Evolutionary conservation across 1,140 invertebrate genomes (phyloP).

Genomic region (Heliconius hermathena): DNA sequence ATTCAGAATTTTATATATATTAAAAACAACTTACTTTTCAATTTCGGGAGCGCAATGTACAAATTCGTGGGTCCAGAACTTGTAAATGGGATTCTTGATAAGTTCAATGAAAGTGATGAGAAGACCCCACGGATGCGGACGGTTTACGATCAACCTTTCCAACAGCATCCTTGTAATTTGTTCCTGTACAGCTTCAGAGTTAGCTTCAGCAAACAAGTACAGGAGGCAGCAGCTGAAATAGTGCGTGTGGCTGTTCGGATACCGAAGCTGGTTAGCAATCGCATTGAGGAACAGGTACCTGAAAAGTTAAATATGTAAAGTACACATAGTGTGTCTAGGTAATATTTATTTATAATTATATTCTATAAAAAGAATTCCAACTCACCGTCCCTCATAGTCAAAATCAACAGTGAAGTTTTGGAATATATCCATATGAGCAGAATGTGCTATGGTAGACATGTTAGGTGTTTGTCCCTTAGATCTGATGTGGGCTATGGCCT

Average conservation of each 20-base stretch:
- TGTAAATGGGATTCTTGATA: constrained; percentile 99
- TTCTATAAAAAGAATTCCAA: neutral
- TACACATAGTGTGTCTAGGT: neutral
- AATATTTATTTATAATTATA: neutral
- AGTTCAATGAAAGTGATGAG: constrained; percentile 99
- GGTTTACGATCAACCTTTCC: constrained; percentile 97
- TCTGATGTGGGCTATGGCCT: constrained; percentile 95
- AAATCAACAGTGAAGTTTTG: constrained; percentile 98
- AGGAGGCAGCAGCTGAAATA: constrained; percentile 99
- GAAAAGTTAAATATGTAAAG: constrained; percentile 20
- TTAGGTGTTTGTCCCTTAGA: constrained; percentile 94
- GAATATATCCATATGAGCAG: constrained; percentile 99
- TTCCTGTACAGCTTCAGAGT: constrained; percentile 97
- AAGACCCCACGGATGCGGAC: constrained; percentile 99
- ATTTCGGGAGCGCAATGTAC: constrained; percentile 99
- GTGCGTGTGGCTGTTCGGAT: constrained; percentile 99
- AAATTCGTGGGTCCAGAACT: constrained; percentile 99
- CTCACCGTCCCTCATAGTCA: constrained; percentile 94
- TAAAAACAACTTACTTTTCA: constrained; percentile 89
- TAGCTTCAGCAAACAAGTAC: constrained; percentile 98
- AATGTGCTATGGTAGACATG: constrained; percentile 98
- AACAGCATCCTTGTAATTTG: constrained; percentile 96
- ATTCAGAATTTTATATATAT: neutral
- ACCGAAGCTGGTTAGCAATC: constrained; percentile 98
- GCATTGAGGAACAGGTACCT: constrained; percentile 98